These are phyloP conservation scores for Scolopax rusticola DNA, from an alignment of 2,797 vertebrate genomes.

Conservation along the genomic window DNA sequence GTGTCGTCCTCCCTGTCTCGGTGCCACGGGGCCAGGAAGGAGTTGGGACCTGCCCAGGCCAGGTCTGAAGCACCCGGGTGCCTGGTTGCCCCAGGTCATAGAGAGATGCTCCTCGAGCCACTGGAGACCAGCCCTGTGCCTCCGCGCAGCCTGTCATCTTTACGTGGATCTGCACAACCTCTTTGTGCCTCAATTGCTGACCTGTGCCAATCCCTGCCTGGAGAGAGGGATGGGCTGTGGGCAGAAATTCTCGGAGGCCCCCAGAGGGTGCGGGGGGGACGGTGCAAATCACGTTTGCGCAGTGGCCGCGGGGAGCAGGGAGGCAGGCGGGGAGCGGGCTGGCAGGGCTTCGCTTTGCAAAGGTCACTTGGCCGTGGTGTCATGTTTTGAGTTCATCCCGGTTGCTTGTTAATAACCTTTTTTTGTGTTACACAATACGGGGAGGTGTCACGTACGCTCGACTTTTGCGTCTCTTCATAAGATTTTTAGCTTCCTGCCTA, in stretches of 20 bases:
- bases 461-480: conserved; percentile 7
- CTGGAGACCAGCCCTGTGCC: neutral
- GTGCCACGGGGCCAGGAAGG: neutral
- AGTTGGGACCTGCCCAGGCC: neutral
- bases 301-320: neutral
- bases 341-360: neutral
- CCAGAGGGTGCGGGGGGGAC: neutral
- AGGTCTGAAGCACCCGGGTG: neutral
- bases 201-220: neutral
- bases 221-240: neutral
- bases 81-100: neutral
- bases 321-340: neutral
- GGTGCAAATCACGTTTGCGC: neutral
- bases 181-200: neutral
- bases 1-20: neutral
- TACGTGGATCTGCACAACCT: neutral
- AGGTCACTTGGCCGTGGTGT: conserved; percentile 18
- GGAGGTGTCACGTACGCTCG: neutral
- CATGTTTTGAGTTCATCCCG: conserved; percentile 39
- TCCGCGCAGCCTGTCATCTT: neutral
- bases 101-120: neutral
- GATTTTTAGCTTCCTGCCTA: conserved; percentile 46
- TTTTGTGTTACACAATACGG: neutral
- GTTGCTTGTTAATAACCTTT: conserved; percentile 56
- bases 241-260: neutral